Conservation (phyloP, 2,797 vertebrate species). For the Cossypha heuglini region DNA sequence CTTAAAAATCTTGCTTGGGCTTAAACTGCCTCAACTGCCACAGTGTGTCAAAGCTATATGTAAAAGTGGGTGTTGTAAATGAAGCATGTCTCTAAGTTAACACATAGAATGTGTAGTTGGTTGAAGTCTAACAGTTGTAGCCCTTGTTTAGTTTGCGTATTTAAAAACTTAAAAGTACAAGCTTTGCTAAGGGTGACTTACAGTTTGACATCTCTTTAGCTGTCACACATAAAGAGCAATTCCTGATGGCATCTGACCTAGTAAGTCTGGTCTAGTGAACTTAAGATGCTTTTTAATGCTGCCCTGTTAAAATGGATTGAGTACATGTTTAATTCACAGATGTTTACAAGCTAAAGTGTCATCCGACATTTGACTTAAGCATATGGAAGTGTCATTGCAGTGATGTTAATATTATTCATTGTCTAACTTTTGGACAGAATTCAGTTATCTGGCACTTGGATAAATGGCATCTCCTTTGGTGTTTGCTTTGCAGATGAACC, state of each 20-base stretch:
- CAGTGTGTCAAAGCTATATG: conserved; percentile 47
- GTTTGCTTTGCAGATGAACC: conserved; percentile 68
- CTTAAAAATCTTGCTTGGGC: conserved; percentile 66
- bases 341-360: conserved; percentile 69
- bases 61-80: conserved; percentile 54
- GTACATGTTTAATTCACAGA: conserved; percentile 53
- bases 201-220: conserved; percentile 50
- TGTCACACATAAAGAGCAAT: conserved; percentile 46
- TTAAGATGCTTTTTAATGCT: conserved; percentile 54
- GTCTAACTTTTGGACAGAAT: conserved; percentile 63
- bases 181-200: conserved; percentile 47
- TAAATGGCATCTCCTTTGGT: conserved; percentile 66
- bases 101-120: conserved; percentile 49
- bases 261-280: conserved; percentile 48
- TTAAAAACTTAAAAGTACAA: conserved; percentile 43
- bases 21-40: conserved; percentile 63
- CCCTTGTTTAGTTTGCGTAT: conserved; percentile 51
- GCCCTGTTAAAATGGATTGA: conserved; percentile 51
- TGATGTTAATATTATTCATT: conserved; percentile 53
- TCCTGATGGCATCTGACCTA: conserved; percentile 48
- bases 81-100: conserved; percentile 53
- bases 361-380: conserved; percentile 58
- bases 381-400: conserved; percentile 48
- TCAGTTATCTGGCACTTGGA: conserved; percentile 54
- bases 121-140: conserved; percentile 56